Evolutionary conservation across 1,140 invertebrate genomes (phyloP).

Genomic region (Melipona quadrifasciata): DNA sequence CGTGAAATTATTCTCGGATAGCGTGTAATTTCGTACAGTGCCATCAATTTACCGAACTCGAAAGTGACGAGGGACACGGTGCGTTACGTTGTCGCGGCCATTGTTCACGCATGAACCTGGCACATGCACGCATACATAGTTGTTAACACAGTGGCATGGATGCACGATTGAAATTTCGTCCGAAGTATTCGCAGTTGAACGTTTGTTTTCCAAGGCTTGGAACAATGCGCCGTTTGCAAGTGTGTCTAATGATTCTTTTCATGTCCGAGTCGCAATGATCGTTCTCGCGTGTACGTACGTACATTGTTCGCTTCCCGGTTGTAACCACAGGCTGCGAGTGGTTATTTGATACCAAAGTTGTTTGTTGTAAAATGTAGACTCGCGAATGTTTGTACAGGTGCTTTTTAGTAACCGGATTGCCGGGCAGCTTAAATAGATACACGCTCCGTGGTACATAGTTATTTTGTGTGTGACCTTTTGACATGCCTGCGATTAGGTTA

Average conservation of each 20-base stretch:
- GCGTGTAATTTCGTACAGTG: not conserved
- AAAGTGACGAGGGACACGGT: constrained; percentile 29
- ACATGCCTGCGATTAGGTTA: not conserved
- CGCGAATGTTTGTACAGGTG: constrained; percentile 46
- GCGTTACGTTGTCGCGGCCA: constrained; percentile 46
- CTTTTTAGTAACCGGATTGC: constrained; percentile 15
- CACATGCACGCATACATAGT: constrained; percentile 3
- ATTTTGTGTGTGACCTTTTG: not conserved
- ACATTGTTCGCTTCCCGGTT: not conserved
- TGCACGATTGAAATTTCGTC: constrained; percentile 6
- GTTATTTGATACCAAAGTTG: not conserved
- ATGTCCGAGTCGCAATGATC: not conserved
- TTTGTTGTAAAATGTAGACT: constrained; percentile 11
- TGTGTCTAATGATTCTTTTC: not conserved
- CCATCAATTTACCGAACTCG: not conserved
- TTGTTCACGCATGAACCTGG: constrained; percentile 52
- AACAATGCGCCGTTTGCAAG: no score
- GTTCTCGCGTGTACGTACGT: no score
- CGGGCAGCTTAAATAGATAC: constrained; percentile 22
- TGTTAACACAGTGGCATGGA: constrained; percentile 30
- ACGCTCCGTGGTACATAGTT: not conserved
- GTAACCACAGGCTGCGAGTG: not conserved
- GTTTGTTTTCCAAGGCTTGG: not conserved
- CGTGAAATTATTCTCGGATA: not conserved
- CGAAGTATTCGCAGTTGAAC: not conserved